Percentiles rank a stretch among this genome's conserved stretches.
Evolutionary conservation across 2,797 vertebrate genomes (phyloP).

Genomic region (Arnoldichthys spilopterus): DNA sequence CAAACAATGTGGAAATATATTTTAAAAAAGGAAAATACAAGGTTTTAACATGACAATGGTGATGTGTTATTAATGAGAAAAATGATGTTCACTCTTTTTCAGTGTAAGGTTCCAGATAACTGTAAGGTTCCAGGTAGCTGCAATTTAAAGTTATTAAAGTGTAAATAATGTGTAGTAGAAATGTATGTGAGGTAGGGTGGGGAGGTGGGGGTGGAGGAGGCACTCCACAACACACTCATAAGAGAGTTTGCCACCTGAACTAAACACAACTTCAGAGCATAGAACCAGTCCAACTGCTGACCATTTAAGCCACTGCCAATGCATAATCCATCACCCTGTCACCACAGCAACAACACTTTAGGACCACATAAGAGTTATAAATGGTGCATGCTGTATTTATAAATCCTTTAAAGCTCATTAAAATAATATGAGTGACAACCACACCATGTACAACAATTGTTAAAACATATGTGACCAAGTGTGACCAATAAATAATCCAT

Average conservation of each 20-base stretch:
- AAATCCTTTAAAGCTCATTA: slow-evolving; percentile 16
- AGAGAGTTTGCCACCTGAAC: background rate
- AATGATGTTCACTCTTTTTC: too few species aligned
- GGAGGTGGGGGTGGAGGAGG: background rate
- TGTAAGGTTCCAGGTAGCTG: background rate
- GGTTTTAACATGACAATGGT: background rate
- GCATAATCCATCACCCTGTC: background rate
- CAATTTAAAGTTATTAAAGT: background rate
- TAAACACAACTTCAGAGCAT: background rate
- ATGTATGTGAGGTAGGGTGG: background rate
- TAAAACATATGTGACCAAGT: background rate
- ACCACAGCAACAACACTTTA: background rate
- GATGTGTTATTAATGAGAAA: background rate
- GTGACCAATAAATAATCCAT: slow-evolving; percentile 6
- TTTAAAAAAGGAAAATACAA: background rate
- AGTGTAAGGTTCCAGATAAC: background rate
- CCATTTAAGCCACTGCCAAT: background rate
- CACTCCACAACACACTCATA: background rate
- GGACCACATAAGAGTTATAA: background rate
- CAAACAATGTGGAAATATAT: background rate
- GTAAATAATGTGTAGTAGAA: background rate
- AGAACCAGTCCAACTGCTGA: background rate
- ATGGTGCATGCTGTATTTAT: background rate
- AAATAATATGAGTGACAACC: slow-evolving; percentile 8
- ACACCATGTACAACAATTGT: background rate